Evolutionary conservation across 2,113 vertebrate genomes (phyloP).

Genomic region (Ornithorhynchus anatinus): DNA sequence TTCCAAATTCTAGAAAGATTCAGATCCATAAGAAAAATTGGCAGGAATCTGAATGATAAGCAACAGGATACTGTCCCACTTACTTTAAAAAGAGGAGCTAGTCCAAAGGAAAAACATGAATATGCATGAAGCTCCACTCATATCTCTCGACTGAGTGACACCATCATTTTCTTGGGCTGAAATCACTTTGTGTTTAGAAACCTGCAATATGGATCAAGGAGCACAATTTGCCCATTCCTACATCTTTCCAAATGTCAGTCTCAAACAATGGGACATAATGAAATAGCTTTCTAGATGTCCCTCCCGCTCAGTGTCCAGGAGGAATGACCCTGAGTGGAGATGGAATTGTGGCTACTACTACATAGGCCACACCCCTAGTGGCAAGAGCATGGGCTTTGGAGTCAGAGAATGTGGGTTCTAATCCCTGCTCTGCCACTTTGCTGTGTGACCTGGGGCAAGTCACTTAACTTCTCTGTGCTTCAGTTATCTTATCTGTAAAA

Average conservation of each 20-base stretch:
- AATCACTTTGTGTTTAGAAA: no score
- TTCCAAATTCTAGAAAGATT: constrained; percentile 44
- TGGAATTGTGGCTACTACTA: neutral
- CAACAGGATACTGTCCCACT: neutral
- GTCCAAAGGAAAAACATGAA: constrained; percentile 26
- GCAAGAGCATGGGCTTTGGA: neutral
- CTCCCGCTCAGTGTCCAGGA: no score
- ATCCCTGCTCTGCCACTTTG: no score
- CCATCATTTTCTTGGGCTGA: no score
- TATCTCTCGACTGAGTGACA: no score
- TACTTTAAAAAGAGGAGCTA: neutral
- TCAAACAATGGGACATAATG: neutral
- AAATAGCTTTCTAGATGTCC: neutral
- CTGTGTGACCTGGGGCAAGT: no score
- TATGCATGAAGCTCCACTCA: no score
- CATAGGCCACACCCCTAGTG: neutral
- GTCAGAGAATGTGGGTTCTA: neutral
- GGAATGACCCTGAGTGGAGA: neutral
- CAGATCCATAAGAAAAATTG: constrained; percentile 30
- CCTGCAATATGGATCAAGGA: no score
- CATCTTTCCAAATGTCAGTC: neutral
- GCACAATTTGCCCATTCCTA: neutral
- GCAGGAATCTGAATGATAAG: neutral
- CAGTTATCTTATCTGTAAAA: no score
- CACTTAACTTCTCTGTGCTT: no score